phyloP scores from a whole-genome alignment of 2,113 vertebrate genomes.

The Psephotus haematonotus region DNA sequence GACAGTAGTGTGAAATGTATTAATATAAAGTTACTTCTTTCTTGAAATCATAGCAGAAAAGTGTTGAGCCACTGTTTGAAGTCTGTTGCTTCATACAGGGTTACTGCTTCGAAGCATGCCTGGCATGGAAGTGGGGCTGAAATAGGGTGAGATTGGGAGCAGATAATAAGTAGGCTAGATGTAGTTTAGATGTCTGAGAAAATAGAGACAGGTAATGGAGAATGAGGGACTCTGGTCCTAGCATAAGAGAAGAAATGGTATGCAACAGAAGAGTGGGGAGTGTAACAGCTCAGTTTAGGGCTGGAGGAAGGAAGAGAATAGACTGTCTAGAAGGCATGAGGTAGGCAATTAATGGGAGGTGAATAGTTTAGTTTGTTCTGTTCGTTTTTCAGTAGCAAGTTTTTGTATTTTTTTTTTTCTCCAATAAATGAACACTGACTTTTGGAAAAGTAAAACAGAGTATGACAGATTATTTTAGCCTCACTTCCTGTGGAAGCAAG shows the following conservation, averaged over 20 bases:
- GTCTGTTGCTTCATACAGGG: not conserved
- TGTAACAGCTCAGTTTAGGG: not conserved
- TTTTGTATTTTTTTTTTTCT: not conserved
- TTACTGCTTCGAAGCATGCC: not conserved
- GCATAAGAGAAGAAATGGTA: not conserved
- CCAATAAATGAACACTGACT: not conserved
- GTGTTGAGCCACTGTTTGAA: not conserved
- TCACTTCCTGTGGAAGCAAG: not conserved
- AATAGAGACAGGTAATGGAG: not conserved
- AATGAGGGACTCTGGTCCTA: not conserved
- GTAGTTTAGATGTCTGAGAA: not conserved
- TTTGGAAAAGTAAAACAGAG: not conserved
- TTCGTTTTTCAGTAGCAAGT: not conserved
- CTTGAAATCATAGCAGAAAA: not conserved
- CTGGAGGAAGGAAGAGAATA: not conserved
- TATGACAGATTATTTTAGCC: not conserved
- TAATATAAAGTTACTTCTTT: not conserved
- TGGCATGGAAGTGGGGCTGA: not conserved
- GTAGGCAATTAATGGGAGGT: not conserved
- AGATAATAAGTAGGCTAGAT: not conserved
- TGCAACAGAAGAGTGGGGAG: not conserved
- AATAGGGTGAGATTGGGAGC: not conserved
- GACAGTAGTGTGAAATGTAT: not conserved
- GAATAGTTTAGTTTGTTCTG: not conserved
- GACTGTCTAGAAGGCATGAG: not conserved